Evolutionary conservation across 2,797 vertebrate species (phyloP), one percentile per base, ranked within the genome.

Genomic region (Eulemur albifrons): DNA sequence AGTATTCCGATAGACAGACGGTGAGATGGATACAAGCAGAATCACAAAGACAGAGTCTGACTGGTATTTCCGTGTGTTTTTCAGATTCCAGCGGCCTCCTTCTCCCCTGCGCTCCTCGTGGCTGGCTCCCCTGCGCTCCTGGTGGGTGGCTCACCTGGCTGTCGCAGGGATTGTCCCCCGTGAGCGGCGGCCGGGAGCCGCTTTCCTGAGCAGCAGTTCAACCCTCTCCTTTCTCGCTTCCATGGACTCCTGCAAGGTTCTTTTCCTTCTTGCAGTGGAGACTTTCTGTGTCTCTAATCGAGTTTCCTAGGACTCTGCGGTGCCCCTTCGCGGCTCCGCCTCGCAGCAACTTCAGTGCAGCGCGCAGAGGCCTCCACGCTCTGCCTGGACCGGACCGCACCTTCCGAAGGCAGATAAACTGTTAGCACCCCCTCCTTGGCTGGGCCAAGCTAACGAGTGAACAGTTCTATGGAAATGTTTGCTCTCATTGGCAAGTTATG

Each of bases 41-140:
- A 27, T 43, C 23, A 15, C n/a, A 52, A 35, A 67, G 6, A 50
- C 17, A 14, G 48, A 17, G 20, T 80, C 32, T n/a, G 45, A 30
- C 20, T 21, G 7, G 13, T 9, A 15, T 3, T 54, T 6, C 10
- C 0, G 43, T 35, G 38, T 38, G 65, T 7, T 35, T 67, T 77
- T 81, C 15, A 18, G n/a, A 21, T 4, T 54, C 40, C 38, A 38
- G 38, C 1, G 23, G 21, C 30, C 27, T 20, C 4, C 0, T 23
- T 23, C 15, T 15, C 9, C 8, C 15, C 5, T 1, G 7, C 4
- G 1, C 30, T 67, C 5, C 2, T 40, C 8, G 1, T 45, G 30
- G 11, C 10, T 3, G 30, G 38, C 12, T 15, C 9, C 8, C 15
- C 5, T 3, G 7, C 2, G 1, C 30, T 67, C 5, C 2, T 40